These are phyloP conservation scores for Phengaris arion DNA, from an alignment of 2,888 invertebrate species.

Conservation along the genomic window DNA sequence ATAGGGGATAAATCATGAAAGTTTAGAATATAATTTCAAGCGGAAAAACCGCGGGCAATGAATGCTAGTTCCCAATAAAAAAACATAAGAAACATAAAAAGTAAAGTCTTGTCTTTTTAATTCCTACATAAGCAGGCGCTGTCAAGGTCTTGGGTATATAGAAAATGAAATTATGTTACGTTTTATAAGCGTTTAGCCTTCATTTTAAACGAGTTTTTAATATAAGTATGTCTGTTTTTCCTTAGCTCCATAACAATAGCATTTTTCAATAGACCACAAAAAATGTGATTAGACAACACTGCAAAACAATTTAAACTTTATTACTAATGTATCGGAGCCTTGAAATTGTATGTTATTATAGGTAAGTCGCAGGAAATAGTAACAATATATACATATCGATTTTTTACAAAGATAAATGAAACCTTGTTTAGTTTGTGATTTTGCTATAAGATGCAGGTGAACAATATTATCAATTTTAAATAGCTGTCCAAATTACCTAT, in stretches of 20 bases:
- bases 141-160: conserved; percentile 20
- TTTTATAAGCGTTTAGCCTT: conserved; percentile 21
- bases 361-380: neutral
- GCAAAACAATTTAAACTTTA: neutral
- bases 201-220: conserved; percentile 25
- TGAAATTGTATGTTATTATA: neutral
- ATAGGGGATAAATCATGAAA: neutral
- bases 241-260: conserved; percentile 1
- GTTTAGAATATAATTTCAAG: too few relatives aligned
- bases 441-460: neutral
- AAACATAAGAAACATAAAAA: too few relatives aligned
- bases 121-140: neutral
- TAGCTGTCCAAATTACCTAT: neutral
- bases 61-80: too few relatives aligned
- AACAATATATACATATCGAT: neutral
- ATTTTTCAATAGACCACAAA: conserved; percentile 18
- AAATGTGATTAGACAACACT: neutral
- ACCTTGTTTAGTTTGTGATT: neutral
- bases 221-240: conserved; percentile 19
- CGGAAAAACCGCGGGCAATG: too few relatives aligned
- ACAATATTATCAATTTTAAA: neutral
- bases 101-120: too few relatives aligned
- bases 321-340: neutral
- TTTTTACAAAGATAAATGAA: conserved; percentile 1
- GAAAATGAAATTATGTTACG: conserved; percentile 23